These are phyloP conservation scores for Apodemia duryi DNA, from an alignment of 2,888 invertebrate species.

Conservation along the genomic window DNA sequence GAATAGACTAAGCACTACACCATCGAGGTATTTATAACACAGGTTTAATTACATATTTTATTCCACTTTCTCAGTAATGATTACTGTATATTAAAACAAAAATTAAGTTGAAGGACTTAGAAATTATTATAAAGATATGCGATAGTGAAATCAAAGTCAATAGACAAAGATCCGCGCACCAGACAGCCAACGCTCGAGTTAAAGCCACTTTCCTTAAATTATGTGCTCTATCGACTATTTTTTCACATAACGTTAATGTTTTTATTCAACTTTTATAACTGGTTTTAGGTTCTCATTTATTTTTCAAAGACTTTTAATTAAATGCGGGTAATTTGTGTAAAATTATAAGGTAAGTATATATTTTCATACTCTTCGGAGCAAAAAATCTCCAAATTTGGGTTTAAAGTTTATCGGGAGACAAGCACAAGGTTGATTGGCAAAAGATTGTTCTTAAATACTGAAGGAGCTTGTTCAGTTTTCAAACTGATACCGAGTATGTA, in stretches of 20 bases:
- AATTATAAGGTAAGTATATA: background rate
- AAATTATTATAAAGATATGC: background rate
- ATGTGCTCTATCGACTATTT: conserved; percentile 38
- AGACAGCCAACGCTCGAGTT: conserved; percentile 57
- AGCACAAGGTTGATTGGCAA: too few species aligned
- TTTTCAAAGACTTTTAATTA: conserved; percentile 10
- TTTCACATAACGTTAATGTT: conserved; percentile 8
- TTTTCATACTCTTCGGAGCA: background rate
- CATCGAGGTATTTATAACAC: too few species aligned
- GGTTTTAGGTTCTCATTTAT: conserved; percentile 19
- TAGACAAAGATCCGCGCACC: conserved; percentile 29
- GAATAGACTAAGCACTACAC: too few species aligned
- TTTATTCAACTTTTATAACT: conserved; percentile 17
- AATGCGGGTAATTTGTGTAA: background rate
- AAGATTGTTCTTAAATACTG: too few species aligned
- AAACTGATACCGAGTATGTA: too few species aligned
- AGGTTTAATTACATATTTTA: too few species aligned
- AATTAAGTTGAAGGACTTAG: background rate
- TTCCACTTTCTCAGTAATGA: too few species aligned
- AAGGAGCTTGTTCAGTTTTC: too few species aligned
- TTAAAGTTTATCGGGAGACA: too few species aligned
- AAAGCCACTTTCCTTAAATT: conserved; percentile 45
- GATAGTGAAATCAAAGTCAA: conserved; percentile 20
- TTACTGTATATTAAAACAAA: too few species aligned
- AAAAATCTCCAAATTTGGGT: too few species aligned